phyloP scores from a whole-genome alignment of 2,797 vertebrate species.

The Enteromius viviparus region DNA sequence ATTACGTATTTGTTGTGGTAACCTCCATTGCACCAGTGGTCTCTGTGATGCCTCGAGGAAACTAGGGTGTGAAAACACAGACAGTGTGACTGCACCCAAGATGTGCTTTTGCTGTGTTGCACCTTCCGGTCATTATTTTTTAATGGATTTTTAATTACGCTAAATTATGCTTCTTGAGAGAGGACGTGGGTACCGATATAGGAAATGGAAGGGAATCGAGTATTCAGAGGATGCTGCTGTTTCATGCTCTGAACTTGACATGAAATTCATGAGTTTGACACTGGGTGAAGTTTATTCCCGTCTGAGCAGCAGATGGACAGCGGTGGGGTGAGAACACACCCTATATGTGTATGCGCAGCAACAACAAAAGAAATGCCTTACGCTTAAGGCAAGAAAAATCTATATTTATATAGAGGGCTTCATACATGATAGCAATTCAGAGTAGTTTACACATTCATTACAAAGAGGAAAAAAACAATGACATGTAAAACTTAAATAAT shows the following conservation, averaged over 20 bases:
- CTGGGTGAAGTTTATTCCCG: slow-evolving; percentile 37
- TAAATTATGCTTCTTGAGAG: slow-evolving; percentile 42
- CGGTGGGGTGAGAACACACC: neutral
- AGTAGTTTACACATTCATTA: neutral
- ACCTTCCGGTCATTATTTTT: slow-evolving; percentile 41
- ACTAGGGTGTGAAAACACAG: neutral
- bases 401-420: neutral
- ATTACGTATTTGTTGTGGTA: neutral
- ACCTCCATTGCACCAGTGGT: neutral
- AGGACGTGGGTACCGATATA: neutral
- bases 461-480: neutral
- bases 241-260: slow-evolving; percentile 5
- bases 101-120: slow-evolving; percentile 22
- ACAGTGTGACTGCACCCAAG: neutral
- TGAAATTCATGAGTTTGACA: slow-evolving; percentile 32
- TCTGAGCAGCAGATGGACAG: slow-evolving; percentile 23
- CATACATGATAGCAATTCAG: slow-evolving; percentile 1
- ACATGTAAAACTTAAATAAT: neutral
- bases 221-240: slow-evolving; percentile 28
- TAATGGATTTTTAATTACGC: slow-evolving; percentile 57
- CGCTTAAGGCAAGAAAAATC: neutral
- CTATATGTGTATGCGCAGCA: neutral
- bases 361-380: neutral
- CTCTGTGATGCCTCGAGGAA: slow-evolving; percentile 13
- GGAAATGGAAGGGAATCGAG: neutral